These are phyloP conservation scores for Lophius americanus DNA, from an alignment of 2,797 vertebrate species.

Conservation along the genomic window DNA sequence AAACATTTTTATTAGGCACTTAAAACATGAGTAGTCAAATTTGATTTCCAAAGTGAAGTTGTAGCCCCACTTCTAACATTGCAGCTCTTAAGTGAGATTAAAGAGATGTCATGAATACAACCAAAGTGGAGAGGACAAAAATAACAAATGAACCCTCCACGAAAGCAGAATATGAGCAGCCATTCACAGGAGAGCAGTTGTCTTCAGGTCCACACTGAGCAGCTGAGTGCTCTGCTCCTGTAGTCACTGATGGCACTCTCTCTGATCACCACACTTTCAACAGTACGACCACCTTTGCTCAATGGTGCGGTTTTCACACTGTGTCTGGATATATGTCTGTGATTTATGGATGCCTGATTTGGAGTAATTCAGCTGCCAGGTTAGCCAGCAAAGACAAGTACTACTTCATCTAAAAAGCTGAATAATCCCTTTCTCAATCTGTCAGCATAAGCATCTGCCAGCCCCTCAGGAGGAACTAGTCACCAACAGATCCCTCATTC, in stretches of 20 bases:
- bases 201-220: conserved; percentile 12
- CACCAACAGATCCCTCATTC: conserved; percentile 60
- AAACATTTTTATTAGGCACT: conserved; percentile 21
- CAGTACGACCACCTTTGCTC: conserved; percentile 38
- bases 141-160: not conserved
- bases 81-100: not conserved
- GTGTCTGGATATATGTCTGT: conserved; percentile 45
- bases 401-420: conserved; percentile 71
- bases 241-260: conserved; percentile 33
- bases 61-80: not conserved
- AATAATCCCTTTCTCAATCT: conserved; percentile 78
- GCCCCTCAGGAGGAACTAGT: conserved; percentile 53
- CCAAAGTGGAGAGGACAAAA: conserved; percentile 23
- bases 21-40: not conserved
- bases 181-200: conserved; percentile 21
- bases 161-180: conserved; percentile 20
- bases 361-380: conserved; percentile 70
- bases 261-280: conserved; percentile 56
- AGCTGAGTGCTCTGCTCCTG: conserved; percentile 5
- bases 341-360: conserved; percentile 77
- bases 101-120: conserved; percentile 17
- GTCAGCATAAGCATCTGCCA: conserved; percentile 73
- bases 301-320: conserved; percentile 40
- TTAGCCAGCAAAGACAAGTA: conserved; percentile 70
- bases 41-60: not conserved